Base-by-base conservation (phyloP, 2,113 vertebrate species). In the Casuarius casuarius region DNA sequence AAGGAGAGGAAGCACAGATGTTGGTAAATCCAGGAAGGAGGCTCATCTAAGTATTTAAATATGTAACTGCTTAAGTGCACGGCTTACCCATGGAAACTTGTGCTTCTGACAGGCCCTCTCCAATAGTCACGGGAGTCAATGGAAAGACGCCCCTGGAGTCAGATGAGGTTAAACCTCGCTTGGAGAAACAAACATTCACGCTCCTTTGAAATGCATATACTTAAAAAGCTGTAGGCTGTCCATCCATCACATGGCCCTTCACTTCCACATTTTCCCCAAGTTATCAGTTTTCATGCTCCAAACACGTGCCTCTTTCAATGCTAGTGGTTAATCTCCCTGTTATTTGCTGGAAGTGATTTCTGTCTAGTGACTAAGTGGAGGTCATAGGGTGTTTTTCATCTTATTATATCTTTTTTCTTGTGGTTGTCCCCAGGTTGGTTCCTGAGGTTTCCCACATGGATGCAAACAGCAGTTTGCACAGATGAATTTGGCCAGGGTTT, bases 1-100 rank as follows among this genome's bases (percentile, higher is more conserved):
- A 97, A 96, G 79, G 84, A 29, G 16, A 94, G 91, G 89, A 83
- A 95, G 87, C 89, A 62, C 94, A 97, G 95, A 97, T 96, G 94
- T 95, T 91, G 91, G 95, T 93, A 97, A 97, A 97, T 92, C 84
- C 95, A 95, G 91, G 87, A 91, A 95, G 89, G 75, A 95, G 82
- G 75, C 40, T 96, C 94, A 88, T 95, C 82, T 80, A 85, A 96
- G 94, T 77, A 74, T 92, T 97, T 94, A 93, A 96, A 84, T 84
- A 72, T 93, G 84, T 79, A 63, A 78, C 84, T 81, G 82, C 87
- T 85, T 51, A 83, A 94, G 84, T 35, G 84, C 31, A 21, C 5
- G 65, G 63, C 54, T 97, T 83, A 61, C 81, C 89, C 17, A 16
- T 33, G 67, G 84, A 95, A 97, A 81, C 14, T 22, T 33, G 51